Evolutionary conservation across 2,113 vertebrate species (phyloP).

Genomic region (Corythoichthys intestinalis): DNA sequence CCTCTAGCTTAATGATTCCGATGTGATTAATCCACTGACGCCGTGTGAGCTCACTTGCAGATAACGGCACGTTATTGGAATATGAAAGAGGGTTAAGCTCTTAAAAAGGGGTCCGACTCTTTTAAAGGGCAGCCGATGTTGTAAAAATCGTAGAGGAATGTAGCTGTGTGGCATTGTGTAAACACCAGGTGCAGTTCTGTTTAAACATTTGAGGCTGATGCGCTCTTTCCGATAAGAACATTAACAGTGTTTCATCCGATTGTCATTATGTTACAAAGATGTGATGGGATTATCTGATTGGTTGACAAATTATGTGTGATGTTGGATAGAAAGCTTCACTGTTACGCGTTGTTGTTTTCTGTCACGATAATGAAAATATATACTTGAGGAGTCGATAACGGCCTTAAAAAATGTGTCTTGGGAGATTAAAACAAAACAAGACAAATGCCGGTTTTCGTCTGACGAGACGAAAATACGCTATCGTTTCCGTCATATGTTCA

Average conservation of each 20-base stretch:
- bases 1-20: constrained; percentile 67
- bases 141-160: constrained; percentile 16
- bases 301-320: not conserved
- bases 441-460: too few relatives aligned
- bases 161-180: constrained; percentile 4
- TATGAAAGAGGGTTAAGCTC: constrained; percentile 15
- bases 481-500: too few relatives aligned
- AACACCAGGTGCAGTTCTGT: constrained; percentile 18
- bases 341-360: too few relatives aligned
- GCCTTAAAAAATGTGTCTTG: too few relatives aligned
- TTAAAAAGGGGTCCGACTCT: not conserved
- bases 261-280: too few relatives aligned
- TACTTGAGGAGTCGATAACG: too few relatives aligned
- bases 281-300: not conserved
- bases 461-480: too few relatives aligned
- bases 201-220: constrained; percentile 12
- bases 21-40: constrained; percentile 65
- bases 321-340: not conserved
- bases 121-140: constrained; percentile 1
- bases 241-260: not conserved
- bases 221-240: not conserved
- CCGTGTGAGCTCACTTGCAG: constrained; percentile 10
- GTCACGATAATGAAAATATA: too few relatives aligned
- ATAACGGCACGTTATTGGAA: constrained; percentile 35
- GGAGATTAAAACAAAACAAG: too few relatives aligned